Percentiles rank a stretch among this genome's conserved stretches.
Conservation (phyloP, 2,113 vertebrate species). For the Holacanthus passer region DNA sequence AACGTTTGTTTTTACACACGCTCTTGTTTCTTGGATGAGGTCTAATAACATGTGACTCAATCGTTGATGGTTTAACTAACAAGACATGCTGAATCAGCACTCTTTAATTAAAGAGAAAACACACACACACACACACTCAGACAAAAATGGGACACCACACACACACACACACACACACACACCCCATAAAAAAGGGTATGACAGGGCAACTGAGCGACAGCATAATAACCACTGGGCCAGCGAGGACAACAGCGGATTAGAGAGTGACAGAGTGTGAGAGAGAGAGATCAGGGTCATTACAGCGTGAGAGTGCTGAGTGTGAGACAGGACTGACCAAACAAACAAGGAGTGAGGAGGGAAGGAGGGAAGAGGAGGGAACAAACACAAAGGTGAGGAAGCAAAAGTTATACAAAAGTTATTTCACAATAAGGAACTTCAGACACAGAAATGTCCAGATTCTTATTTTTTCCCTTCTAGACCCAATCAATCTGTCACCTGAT, state of each 20-base stretch:
- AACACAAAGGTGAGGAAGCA: background rate
- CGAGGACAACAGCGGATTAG: constrained; percentile 70
- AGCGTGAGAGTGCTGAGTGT: constrained; percentile 41
- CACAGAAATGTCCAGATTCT: background rate
- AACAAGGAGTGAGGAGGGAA: constrained; percentile 21
- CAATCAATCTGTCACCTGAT: background rate
- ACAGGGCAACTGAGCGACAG: constrained; percentile 36
- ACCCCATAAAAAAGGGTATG: constrained; percentile 19
- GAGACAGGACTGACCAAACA: constrained; percentile 12
- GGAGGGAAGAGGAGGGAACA: background rate
- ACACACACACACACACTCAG: background rate
- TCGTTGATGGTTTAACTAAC: constrained; percentile 40
- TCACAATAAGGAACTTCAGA: background rate
- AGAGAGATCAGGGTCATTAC: constrained; percentile 69
- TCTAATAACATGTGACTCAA: constrained; percentile 9
- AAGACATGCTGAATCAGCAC: constrained; percentile 42
- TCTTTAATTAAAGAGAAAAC: constrained; percentile 43
- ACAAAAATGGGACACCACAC: constrained; percentile 49
- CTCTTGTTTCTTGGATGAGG: background rate
- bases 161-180: constrained; percentile 33
- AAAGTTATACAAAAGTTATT: background rate
- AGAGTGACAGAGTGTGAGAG: constrained; percentile 51
- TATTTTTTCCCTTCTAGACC: background rate
- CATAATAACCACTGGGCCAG: constrained; percentile 53
- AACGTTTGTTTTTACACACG: background rate